Percentiles rank a stretch among this genome's conserved stretches.
These are phyloP conservation scores for Sinocyclocheilus anshuiensis DNA, from an alignment of 2,113 vertebrate genomes.

Conservation along the genomic window DNA sequence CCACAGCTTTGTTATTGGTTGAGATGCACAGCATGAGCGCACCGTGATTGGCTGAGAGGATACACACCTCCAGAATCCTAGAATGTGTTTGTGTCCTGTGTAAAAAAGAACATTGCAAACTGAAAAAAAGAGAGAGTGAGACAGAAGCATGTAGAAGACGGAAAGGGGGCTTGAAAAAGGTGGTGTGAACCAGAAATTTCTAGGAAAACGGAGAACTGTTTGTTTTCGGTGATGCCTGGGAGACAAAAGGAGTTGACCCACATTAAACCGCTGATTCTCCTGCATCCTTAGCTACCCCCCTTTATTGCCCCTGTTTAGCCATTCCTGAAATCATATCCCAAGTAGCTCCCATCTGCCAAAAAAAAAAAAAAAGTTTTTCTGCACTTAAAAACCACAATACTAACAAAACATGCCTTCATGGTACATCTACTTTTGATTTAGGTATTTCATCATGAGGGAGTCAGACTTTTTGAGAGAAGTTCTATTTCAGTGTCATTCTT, in stretches of 20 bases:
- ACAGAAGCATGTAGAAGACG: slow-evolving; percentile 6
- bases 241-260: slow-evolving; percentile 25
- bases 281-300: background rate
- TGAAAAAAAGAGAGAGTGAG: slow-evolving; percentile 30
- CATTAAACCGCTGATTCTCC: slow-evolving; percentile 12
- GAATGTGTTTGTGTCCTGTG: slow-evolving; percentile 78
- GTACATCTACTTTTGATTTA: background rate
- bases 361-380: slow-evolving; percentile 23
- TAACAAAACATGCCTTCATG: background rate
- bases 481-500: background rate
- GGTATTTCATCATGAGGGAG: background rate
- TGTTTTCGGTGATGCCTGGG: slow-evolving; percentile 53
- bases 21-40: slow-evolving; percentile 39
- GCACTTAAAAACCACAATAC: background rate
- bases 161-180: slow-evolving; percentile 3
- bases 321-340: slow-evolving; percentile 38
- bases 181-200: slow-evolving; percentile 68
- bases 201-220: slow-evolving; percentile 74
- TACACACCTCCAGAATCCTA: slow-evolving; percentile 85
- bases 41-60: slow-evolving; percentile 73
- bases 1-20: slow-evolving; percentile 58
- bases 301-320: background rate
- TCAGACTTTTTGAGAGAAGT: background rate
- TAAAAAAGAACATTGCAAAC: slow-evolving; percentile 46
- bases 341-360: background rate